Base-by-base conservation (phyloP, 2,113 vertebrate genomes). In the Oncorhynchus gorbuscha region DNA sequence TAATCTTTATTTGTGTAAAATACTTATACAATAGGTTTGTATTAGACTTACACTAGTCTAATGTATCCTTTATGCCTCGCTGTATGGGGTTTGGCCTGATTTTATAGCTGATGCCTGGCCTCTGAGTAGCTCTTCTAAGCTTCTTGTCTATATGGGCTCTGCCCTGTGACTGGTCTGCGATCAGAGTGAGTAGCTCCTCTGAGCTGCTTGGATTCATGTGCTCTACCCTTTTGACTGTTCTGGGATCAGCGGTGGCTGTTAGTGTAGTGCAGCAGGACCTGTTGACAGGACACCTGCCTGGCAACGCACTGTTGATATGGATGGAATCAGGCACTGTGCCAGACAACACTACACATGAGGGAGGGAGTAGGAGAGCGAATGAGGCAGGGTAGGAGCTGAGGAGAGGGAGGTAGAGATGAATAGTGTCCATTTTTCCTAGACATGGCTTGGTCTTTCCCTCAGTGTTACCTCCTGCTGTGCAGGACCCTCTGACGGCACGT, bases 391-490 rank as follows among this genome's bases (percentile, higher is more conserved):
- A 20, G 67, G 62, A 26, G 18, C n/a, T 12, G 11, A 22, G 62
- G 22, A 22, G 11, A 64, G 62, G 22, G 8, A 20, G 32, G 28
- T 14, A n/a, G 67, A 69, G 67, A 39, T 30, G 5, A 14, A 35
- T 39, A 0, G 2, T 12, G 39, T 45, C 3, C 39, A 45, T 45
- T 3, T 45, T 45, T 45, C 39, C 39, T 45, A 32, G 51, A 78
- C 74, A 71, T 71, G 3, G 18, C 72, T 75, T 69, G 76, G 81
- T 81, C 75, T 83, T 81, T 64, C 69, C 66, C 39, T 45, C 72
- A 30, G 77, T 55, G 58, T 91, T 92, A 90, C 91, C 88, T 93
- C 92, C 93, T 93, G 93, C 93, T 90, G 90, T 93, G 94, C 93
- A 94, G 92, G 92, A 94, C 84, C 64, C 65, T 83, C 59, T 82